phyloP scores from a whole-genome alignment of 2,888 invertebrate species.

The Hemistola chrysoprasaria region DNA sequence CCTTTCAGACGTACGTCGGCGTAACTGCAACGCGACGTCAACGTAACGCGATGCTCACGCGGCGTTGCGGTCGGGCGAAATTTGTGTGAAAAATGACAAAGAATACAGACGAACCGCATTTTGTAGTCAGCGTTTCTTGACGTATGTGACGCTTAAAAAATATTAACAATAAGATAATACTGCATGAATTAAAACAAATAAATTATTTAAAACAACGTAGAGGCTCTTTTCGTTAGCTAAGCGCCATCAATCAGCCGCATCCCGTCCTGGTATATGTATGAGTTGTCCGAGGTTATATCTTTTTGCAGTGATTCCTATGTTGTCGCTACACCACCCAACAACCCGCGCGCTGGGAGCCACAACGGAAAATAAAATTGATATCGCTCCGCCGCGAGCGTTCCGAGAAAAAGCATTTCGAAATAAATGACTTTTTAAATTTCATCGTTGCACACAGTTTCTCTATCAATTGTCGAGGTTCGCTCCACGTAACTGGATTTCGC shows the following conservation, averaged over 20 bases:
- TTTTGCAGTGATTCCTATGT: slow-evolving; percentile 37
- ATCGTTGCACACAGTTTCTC: slow-evolving; percentile 82
- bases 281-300: slow-evolving; percentile 23
- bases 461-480: slow-evolving; percentile 80
- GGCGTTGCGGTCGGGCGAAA: too few species aligned
- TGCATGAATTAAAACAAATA: too few species aligned
- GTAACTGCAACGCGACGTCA: too few species aligned
- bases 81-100: too few species aligned
- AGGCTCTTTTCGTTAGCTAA: background rate
- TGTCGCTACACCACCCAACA: slow-evolving; percentile 38
- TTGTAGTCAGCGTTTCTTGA: too few species aligned
- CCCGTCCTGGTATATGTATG: slow-evolving; percentile 13
- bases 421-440: slow-evolving; percentile 83
- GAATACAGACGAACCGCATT: too few species aligned
- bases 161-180: too few species aligned
- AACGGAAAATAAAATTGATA: slow-evolving; percentile 80
- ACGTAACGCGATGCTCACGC: too few species aligned
- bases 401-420: slow-evolving; percentile 81
- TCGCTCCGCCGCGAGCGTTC: slow-evolving; percentile 72
- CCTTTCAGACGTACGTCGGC: too few species aligned
- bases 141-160: too few species aligned
- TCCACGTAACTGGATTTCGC: slow-evolving; percentile 75
- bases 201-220: background rate
- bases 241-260: background rate
- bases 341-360: slow-evolving; percentile 57